Conservation (phyloP, 2,888 invertebrate species). For the Tetramorium bicarinatum region DNA sequence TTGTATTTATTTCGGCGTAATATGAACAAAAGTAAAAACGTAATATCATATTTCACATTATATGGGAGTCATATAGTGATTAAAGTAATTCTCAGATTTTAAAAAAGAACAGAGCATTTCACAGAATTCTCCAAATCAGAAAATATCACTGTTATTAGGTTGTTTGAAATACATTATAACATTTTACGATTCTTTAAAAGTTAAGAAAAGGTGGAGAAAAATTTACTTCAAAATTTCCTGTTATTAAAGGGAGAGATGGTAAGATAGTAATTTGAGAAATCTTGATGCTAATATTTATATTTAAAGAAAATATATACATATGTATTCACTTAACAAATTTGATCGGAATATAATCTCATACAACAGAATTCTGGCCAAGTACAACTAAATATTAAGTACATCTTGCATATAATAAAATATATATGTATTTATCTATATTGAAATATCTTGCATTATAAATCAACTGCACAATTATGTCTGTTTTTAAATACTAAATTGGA, state of each 20-base stretch:
- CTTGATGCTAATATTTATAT: background rate
- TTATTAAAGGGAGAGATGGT: slow-evolving; percentile 4
- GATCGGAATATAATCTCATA: slow-evolving; percentile 40
- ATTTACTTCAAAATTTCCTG: background rate
- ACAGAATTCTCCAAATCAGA: too few species aligned
- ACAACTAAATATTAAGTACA: slow-evolving; percentile 43
- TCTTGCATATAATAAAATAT: slow-evolving; percentile 39
- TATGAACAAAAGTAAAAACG: too few species aligned
- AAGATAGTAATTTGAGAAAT: background rate
- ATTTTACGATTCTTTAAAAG: too few species aligned
- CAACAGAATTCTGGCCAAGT: background rate
- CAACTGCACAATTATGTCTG: slow-evolving; percentile 13
- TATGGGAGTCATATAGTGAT: too few species aligned
- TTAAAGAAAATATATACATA: slow-evolving; percentile 21
- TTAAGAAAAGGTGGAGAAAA: background rate
- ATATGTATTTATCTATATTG: background rate
- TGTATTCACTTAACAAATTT: slow-evolving; percentile 32
- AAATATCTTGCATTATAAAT: slow-evolving; percentile 19
- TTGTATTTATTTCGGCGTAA: slow-evolving; percentile 9
- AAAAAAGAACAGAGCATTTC: too few species aligned
- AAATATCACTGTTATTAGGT: too few species aligned
- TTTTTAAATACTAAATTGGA: slow-evolving; percentile 12
- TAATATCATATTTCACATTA: too few species aligned
- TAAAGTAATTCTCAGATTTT: too few species aligned
- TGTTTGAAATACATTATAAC: too few species aligned